Evolutionary conservation across 2,113 vertebrate species (phyloP).

Genomic region (Notiomystis cincta): DNA sequence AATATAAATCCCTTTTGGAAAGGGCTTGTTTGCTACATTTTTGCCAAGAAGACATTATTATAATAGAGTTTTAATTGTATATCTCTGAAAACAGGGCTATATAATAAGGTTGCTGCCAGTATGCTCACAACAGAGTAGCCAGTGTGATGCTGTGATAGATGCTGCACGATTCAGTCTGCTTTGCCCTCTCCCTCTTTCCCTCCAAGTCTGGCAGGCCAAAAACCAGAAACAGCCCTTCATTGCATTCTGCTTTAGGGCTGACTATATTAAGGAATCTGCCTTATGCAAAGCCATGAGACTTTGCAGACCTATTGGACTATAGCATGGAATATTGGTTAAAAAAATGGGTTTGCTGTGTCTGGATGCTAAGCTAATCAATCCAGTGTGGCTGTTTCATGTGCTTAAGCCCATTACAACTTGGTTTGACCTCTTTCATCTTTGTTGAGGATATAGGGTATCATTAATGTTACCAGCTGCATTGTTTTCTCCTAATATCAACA

Average conservation of each 20-base stretch:
- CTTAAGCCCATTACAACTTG: conserved; percentile 68
- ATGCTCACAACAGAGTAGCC: neutral
- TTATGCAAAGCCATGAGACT: conserved; percentile 32
- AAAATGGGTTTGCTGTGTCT: conserved; percentile 54
- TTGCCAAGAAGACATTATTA: neutral
- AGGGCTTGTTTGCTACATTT: conserved; percentile 8
- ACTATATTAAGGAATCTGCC: conserved; percentile 8
- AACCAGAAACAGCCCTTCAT: neutral
- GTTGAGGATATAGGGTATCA: conserved; percentile 67
- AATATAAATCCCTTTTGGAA: conserved; percentile 24
- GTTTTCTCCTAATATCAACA: conserved; percentile 71
- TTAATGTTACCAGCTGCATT: conserved; percentile 75
- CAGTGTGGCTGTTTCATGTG: conserved; percentile 67
- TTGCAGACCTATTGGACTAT: conserved; percentile 55
- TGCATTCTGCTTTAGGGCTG: conserved; percentile 23
- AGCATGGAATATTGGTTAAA: conserved; percentile 58
- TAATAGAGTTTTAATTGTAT: conserved; percentile 22
- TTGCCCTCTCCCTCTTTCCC: neutral
- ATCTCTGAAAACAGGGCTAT: neutral
- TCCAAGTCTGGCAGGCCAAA: neutral
- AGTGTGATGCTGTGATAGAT: neutral
- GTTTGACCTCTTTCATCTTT: conserved; percentile 74
- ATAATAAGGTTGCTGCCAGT: neutral
- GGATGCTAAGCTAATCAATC: conserved; percentile 64
- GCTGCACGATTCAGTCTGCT: neutral